These are phyloP conservation scores for Valencia hispanica DNA, from an alignment of 2,797 vertebrate genomes.

Conservation along the genomic window DNA sequence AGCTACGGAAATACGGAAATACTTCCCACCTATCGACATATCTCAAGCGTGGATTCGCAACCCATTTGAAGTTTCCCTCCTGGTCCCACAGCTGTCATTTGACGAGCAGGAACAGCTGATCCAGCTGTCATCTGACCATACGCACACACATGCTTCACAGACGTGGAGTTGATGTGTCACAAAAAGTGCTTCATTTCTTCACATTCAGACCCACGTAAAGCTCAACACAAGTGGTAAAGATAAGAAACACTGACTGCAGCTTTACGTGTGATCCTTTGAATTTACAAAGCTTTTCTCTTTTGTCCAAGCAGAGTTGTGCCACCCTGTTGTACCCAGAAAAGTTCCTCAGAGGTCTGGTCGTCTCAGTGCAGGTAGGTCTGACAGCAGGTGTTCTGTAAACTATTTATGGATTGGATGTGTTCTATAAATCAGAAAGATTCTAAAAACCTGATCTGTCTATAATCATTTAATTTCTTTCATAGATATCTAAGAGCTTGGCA, in stretches of 20 bases:
- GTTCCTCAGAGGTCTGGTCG: conserved; percentile 89
- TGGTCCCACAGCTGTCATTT: too few relatives aligned
- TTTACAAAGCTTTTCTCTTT: conserved; percentile 81
- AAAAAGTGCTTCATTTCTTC: not conserved
- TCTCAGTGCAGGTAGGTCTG: conserved; percentile 88
- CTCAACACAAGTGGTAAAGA: not conserved
- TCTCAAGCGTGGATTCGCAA: too few relatives aligned
- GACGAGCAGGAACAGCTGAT: too few relatives aligned
- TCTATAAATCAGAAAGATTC: not conserved
- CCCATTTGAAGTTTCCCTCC: too few relatives aligned
- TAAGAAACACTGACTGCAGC: not conserved
- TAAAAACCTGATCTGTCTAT: not conserved
- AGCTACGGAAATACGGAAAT: too few relatives aligned
- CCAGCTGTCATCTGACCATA: too few relatives aligned
- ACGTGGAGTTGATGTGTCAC: not conserved
- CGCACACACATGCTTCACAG: too few relatives aligned
- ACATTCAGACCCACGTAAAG: not conserved
- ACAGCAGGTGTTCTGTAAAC: not conserved
- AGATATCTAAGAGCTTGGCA: too few relatives aligned
- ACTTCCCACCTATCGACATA: too few relatives aligned
- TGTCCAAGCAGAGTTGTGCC: conserved; percentile 82
- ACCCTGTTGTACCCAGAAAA: conserved; percentile 85
- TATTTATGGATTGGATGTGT: not conserved
- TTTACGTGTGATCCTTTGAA: conserved; percentile 67
- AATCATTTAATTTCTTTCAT: not conserved